phyloP scores from a whole-genome alignment of 2,113 vertebrate species.

The Pelodiscus sinensis region DNA sequence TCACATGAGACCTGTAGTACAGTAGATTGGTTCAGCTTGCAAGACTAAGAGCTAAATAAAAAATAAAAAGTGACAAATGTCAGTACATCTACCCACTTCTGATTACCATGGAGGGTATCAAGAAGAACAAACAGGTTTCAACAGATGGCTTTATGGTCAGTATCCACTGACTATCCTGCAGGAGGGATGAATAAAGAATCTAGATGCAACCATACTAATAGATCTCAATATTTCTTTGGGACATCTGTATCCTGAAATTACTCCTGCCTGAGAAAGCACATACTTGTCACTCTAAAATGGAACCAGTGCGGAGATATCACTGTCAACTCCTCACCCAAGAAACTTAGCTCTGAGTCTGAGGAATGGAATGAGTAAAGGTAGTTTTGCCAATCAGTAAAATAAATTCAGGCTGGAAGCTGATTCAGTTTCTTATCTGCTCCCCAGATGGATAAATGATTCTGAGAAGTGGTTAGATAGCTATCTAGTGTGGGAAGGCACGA shows the following conservation, averaged over 20 bases:
- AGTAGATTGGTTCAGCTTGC: neutral
- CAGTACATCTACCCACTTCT: neutral
- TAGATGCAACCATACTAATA: neutral
- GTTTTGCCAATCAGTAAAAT: neutral
- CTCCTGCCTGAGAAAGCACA: neutral
- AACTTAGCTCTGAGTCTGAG: neutral
- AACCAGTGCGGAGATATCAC: neutral
- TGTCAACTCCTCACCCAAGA: neutral
- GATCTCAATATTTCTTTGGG: neutral
- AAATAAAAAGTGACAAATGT: neutral
- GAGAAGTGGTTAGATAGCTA: constrained; percentile 3
- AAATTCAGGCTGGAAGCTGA: neutral
- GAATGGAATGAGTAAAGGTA: neutral
- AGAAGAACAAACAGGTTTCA: neutral
- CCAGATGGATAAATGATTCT: neutral
- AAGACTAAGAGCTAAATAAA: neutral
- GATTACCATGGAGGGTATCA: neutral
- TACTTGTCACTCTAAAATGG: neutral
- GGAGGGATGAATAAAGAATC: neutral
- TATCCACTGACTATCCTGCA: neutral
- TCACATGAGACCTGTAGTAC: neutral
- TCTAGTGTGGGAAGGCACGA: constrained; percentile 17
- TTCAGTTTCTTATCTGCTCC: neutral
- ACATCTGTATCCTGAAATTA: fast-evolving
- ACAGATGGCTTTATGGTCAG: neutral